Evolutionary conservation across 2,888 invertebrate species (phyloP).

Genomic region (Drosophila robusta): DNA sequence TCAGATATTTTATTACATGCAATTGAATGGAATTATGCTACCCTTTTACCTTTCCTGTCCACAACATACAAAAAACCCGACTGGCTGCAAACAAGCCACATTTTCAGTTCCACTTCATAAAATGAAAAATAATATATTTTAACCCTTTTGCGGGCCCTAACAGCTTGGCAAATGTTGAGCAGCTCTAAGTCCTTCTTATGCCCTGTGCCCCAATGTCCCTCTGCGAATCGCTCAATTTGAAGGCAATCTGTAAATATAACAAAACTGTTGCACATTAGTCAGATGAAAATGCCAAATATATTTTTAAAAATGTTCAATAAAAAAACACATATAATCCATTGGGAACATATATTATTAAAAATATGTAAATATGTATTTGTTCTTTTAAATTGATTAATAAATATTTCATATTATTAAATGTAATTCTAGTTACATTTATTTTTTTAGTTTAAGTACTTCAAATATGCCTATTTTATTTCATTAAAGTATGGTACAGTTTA

Average conservation of each 20-base stretch:
- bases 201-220: neutral
- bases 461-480: no score
- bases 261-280: neutral
- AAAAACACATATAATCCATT: neutral
- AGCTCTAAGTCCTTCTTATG: no score
- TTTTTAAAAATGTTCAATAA: neutral
- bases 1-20: neutral
- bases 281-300: neutral
- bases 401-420: no score
- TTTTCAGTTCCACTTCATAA: conserved; percentile 47
- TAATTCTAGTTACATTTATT: no score
- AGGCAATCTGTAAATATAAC: neutral
- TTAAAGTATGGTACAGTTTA: neutral
- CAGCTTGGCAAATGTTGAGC: neutral
- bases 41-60: neutral
- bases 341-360: no score
- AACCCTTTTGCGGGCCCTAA: neutral
- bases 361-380: no score
- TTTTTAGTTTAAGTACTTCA: no score
- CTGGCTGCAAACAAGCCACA: conserved; percentile 10
- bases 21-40: neutral
- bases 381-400: no score
- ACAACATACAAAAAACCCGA: neutral
- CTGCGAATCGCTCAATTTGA: neutral
- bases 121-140: conserved; percentile 8